Conservation (phyloP, 2,888 invertebrate genomes). For the Oscheius sp. region DNA sequence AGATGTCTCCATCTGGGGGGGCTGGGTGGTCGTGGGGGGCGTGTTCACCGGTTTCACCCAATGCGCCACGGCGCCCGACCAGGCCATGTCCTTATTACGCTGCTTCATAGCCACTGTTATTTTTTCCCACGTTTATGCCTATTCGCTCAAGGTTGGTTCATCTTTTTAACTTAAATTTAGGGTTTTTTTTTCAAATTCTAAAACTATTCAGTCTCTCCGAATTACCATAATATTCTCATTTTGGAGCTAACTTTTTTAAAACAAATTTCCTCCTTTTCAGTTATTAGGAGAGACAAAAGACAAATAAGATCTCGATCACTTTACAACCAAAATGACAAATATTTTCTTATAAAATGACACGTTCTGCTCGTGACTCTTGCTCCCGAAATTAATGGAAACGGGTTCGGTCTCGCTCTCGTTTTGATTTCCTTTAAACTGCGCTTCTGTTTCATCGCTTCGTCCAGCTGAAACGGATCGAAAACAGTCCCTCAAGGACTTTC, state of each 20-base stretch:
- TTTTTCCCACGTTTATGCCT: neutral
- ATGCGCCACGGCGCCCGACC: slow-evolving; percentile 14
- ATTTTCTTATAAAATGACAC: neutral
- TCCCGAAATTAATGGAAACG: slow-evolving; percentile 5
- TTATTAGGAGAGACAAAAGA: neutral
- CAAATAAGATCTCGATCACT: neutral
- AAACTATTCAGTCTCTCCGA: neutral
- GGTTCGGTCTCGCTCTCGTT: slow-evolving; percentile 11
- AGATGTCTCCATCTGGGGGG: neutral
- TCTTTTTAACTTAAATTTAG: neutral
- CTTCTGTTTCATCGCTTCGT: neutral
- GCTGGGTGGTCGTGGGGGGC: neutral
- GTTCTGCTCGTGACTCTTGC: neutral
- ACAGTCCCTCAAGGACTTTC: neutral
- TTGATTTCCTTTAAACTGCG: neutral
- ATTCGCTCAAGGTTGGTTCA: slow-evolving; percentile 24
- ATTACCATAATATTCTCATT: neutral
- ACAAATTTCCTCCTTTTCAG: neutral
- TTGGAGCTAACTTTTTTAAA: neutral
- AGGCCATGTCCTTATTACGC: slow-evolving; percentile 28
- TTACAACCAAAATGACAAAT: too few species aligned
- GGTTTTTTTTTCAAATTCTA: neutral
- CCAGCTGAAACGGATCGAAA: neutral
- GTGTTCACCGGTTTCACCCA: slow-evolving; percentile 4
- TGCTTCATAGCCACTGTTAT: slow-evolving; percentile 14